Conservation (phyloP, 2,797 vertebrate species). For the Nannoperca australis region DNA sequence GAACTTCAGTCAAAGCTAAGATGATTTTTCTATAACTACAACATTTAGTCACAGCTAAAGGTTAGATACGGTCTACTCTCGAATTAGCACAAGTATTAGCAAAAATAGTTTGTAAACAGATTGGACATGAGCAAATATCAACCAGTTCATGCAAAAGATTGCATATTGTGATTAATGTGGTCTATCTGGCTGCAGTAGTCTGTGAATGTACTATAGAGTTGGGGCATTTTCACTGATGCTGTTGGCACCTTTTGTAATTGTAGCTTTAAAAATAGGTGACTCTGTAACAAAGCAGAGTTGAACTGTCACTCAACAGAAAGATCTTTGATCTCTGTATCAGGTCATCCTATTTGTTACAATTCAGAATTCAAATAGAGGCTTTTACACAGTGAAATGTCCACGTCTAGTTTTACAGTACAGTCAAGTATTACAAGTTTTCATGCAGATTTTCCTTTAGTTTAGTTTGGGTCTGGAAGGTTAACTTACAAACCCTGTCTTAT, state of each 20-base stretch:
- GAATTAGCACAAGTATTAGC: constrained; percentile 16
- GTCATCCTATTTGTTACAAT: constrained; percentile 3
- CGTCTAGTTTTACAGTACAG: neutral
- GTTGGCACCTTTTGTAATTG: constrained; percentile 1
- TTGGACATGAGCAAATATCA: neutral
- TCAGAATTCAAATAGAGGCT: neutral
- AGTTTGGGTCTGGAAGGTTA: constrained; percentile 64
- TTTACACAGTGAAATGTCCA: constrained; percentile 1
- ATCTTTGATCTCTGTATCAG: neutral
- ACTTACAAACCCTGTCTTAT: constrained; percentile 77
- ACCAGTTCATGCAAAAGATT: neutral
- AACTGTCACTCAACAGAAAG: neutral
- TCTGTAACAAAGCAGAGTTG: constrained; percentile 11
- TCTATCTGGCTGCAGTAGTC: neutral
- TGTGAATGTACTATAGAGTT: neutral
- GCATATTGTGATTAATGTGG: neutral
- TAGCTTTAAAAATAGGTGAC: neutral
- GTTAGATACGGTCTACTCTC: constrained; percentile 37
- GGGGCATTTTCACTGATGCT: constrained; percentile 1
- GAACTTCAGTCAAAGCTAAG: constrained; percentile 23
- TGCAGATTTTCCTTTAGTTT: neutral
- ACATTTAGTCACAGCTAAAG: constrained; percentile 5
- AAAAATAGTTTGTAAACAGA: constrained; percentile 20
- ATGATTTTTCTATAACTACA: neutral
- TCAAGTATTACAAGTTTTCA: neutral